Evolutionary conservation across 2,113 vertebrate species (phyloP).

Genomic region (Litocranius walleri): DNA sequence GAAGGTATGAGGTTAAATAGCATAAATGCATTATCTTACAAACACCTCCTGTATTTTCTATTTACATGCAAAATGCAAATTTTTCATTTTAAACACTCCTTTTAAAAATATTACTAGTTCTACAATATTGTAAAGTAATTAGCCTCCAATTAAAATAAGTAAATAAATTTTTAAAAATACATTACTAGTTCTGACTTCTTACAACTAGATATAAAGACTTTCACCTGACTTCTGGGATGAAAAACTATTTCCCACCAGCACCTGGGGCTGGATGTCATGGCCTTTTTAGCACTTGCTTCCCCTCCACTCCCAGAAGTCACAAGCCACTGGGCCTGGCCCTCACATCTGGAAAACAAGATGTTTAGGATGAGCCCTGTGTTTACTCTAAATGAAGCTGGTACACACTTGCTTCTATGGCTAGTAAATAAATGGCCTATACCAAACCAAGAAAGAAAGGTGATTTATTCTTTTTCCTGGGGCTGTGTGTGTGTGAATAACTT

Average conservation of each 20-base stretch:
- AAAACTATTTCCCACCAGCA: not conserved
- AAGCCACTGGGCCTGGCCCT: not conserved
- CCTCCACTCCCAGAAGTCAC: not conserved
- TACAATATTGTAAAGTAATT: not conserved
- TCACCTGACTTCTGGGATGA: not conserved
- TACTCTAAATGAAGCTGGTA: not conserved
- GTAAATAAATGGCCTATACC: not conserved
- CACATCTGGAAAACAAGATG: not conserved
- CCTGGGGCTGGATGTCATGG: not conserved
- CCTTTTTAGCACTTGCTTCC: not conserved
- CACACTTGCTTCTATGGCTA: not conserved
- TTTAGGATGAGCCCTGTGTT: not conserved
- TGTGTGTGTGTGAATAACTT: not conserved
- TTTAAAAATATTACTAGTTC: not conserved
- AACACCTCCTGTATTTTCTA: not conserved
- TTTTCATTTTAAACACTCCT: conserved; percentile 12
- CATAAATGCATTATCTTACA: not conserved
- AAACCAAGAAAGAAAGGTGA: not conserved
- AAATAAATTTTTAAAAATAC: not conserved
- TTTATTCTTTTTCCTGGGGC: not conserved
- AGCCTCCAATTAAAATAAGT: not conserved
- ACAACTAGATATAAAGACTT: not conserved
- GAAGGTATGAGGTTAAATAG: not conserved
- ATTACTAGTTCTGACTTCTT: not conserved
- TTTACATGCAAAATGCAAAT: not conserved